These are phyloP conservation scores for Agrotis clavis DNA, from an alignment of 2,888 invertebrate genomes.

Conservation along the genomic window DNA sequence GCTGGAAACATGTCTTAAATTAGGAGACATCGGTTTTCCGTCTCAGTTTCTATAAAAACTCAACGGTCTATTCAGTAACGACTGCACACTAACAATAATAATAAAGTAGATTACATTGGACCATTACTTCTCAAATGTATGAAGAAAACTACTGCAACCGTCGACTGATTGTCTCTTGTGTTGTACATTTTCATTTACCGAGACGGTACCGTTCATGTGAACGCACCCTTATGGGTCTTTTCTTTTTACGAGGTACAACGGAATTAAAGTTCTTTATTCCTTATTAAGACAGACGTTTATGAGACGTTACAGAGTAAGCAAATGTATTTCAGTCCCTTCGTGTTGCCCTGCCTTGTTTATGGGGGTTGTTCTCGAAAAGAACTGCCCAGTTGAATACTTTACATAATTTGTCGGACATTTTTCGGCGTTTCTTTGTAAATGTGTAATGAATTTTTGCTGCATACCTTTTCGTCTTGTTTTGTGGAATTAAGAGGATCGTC, in stretches of 20 bases:
- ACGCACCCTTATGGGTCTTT: not conserved
- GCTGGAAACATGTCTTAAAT: no score
- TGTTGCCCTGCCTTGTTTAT: conserved; percentile 30
- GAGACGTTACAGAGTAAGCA: conserved; percentile 28
- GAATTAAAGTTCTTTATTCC: conserved; percentile 26
- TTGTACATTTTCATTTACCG: no score
- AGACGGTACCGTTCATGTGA: not conserved
- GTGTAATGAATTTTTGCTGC: conserved; percentile 10
- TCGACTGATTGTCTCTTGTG: no score
- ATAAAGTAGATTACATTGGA: no score
- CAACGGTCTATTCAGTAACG: no score
- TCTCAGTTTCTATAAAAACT: no score
- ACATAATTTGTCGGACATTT: conserved; percentile 33
- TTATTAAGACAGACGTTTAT: conserved; percentile 26
- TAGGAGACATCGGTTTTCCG: no score
- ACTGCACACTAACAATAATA: no score
- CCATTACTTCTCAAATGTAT: no score
- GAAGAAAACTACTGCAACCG: no score
- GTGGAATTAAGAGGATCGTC: no score
- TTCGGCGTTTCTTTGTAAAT: conserved; percentile 13
- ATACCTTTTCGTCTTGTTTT: conserved; percentile 6
- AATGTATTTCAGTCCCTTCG: conserved; percentile 34
- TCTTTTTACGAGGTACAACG: conserved; percentile 12
- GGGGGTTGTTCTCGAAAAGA: conserved; percentile 8
- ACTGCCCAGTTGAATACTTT: conserved; percentile 29